Percentiles rank a stretch among this genome's conserved stretches.
phyloP scores from a whole-genome alignment of 2,797 vertebrate genomes.

The Spheniscus humboldti region DNA sequence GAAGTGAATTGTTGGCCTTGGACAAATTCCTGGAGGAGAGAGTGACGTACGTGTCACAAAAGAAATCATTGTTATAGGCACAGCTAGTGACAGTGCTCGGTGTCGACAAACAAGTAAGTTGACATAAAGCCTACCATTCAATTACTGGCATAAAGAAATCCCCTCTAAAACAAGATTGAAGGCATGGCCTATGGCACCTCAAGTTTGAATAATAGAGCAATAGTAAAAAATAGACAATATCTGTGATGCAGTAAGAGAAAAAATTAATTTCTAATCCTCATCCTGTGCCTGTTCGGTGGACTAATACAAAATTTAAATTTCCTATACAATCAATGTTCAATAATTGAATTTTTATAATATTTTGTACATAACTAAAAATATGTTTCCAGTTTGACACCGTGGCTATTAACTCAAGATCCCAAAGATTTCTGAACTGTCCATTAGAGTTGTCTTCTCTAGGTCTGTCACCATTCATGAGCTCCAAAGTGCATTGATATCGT shows the following conservation, averaged over 20 bases:
- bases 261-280: background rate
- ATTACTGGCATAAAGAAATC: conserved; percentile 43
- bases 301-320: background rate
- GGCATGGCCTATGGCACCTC: background rate
- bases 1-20: conserved; percentile 53
- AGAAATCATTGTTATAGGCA: conserved; percentile 43
- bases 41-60: conserved; percentile 17
- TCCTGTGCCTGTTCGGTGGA: background rate
- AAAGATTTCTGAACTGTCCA: background rate
- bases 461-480: background rate
- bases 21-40: conserved; percentile 34
- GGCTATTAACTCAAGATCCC: background rate
- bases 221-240: background rate
- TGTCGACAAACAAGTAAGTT: conserved; percentile 1
- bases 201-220: conserved; percentile 40
- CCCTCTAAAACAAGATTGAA: conserved; percentile 35
- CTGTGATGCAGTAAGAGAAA: background rate
- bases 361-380: background rate
- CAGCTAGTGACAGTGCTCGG: background rate
- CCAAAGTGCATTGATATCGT: background rate
- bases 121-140: conserved; percentile 41
- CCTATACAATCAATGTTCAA: background rate
- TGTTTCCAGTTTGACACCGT: background rate
- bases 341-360: background rate
- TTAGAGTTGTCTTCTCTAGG: background rate